Base-by-base conservation (phyloP, 2,888 invertebrate genomes). In the Parnassius glacialis region DNA sequence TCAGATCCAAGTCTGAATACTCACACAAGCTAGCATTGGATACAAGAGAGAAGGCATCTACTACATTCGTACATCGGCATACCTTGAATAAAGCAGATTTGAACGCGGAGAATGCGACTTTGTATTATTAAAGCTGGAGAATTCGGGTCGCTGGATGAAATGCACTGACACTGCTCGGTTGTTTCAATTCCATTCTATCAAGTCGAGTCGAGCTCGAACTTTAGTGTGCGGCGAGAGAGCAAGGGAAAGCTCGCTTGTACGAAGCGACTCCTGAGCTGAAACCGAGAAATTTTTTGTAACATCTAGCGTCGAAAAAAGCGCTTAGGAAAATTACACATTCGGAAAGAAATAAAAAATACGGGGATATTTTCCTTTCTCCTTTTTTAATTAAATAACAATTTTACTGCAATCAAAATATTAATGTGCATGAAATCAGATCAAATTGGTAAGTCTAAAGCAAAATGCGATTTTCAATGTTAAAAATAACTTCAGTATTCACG, bases 151-250 rank as follows among this genome's bases (percentile, higher is more conserved):
- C 64, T 66, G 70, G 62, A 65, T 69, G 68, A 69, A 72, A 67
- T 76, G 75, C 74, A 76, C 68, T 67, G 68, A 68, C 65, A 63
- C 47, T 62, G 52, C 58, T 59, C 74, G 70, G 73, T 71, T 75
- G 74, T 78, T 80, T 77, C 79, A 74, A 79, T 78, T 73, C 74
- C 74, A 70, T 73, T 51, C 57, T 67, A 50, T 57, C 58, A 44
- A 51, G 43, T 50, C 60, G 51, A 50, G 61, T 67, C 64, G 61
- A 64, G 65, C 52, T 45, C 3, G 67, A 59, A 72, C 74, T 75
- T 71, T 83, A 86, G 85, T 87, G 64, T 66, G 67, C 73, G 75
- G 70, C 76, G 79, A 77, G 76, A 77, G 74, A 71, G 74, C 74
- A 68, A 64, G 72, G 74, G 74, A 70, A 70, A 72, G 81, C 76